phyloP scores from a whole-genome alignment of 2,113 vertebrate genomes.

The Galeopterus variegatus region DNA sequence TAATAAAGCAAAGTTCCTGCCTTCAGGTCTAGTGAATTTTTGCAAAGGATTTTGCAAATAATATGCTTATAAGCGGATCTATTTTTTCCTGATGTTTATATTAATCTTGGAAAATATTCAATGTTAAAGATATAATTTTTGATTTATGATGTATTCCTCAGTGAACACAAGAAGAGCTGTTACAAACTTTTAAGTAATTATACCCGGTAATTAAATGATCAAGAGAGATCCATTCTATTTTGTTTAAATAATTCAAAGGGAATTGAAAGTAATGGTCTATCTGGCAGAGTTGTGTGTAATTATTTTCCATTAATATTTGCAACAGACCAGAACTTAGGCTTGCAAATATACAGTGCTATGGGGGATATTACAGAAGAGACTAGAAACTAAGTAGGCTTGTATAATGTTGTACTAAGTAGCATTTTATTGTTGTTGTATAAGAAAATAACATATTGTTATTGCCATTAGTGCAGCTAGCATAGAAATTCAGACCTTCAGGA shows the following conservation, averaged over 20 bases:
- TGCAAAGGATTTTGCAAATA: neutral
- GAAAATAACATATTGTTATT: conserved; percentile 74
- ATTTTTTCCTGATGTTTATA: neutral
- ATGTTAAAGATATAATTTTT: neutral
- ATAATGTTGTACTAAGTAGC: conserved; percentile 68
- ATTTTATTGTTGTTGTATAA: conserved; percentile 75
- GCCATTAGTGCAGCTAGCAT: conserved; percentile 60
- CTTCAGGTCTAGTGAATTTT: neutral
- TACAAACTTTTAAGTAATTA: conserved; percentile 67
- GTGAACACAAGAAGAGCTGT: neutral
- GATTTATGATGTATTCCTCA: conserved; percentile 33
- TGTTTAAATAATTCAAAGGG: conserved; percentile 62
- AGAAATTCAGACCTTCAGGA: conserved; percentile 56
- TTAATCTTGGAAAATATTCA: conserved; percentile 55
- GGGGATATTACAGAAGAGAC: conserved; percentile 61
- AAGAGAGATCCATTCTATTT: conserved; percentile 64
- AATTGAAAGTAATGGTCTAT: conserved; percentile 70
- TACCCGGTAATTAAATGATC: conserved; percentile 69
- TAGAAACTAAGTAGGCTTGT: conserved; percentile 66
- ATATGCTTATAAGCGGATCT: neutral
- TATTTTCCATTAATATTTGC: conserved; percentile 80
- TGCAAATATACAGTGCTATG: conserved; percentile 56
- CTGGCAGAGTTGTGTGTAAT: conserved; percentile 58
- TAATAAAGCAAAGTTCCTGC: neutral
- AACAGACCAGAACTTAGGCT: conserved; percentile 64